Evolutionary conservation across 1,140 invertebrate species (phyloP).

Genomic region (Drosophila bipectinata): DNA sequence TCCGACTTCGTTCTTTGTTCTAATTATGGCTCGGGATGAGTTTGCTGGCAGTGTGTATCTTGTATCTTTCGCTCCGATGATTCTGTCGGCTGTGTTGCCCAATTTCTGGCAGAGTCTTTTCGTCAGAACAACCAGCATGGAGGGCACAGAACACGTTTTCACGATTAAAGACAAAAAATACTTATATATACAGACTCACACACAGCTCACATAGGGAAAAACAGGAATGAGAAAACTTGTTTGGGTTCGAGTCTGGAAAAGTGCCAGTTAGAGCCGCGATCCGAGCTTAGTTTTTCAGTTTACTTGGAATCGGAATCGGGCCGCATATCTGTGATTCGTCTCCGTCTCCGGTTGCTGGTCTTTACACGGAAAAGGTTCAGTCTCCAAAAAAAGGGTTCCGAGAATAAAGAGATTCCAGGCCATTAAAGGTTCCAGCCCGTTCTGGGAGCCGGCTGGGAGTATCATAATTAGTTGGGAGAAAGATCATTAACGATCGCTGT

Average conservation of each 20-base stretch:
- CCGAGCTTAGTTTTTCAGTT: slow-evolving; percentile 43
- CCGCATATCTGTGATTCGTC: slow-evolving; percentile 43
- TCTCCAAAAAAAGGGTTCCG: slow-evolving; percentile 57
- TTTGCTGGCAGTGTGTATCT: slow-evolving; percentile 34
- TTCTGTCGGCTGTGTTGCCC: slow-evolving; percentile 41
- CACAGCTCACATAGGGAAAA: slow-evolving; percentile 11
- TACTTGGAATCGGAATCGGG: slow-evolving; percentile 46
- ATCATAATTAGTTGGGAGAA: slow-evolving; percentile 79
- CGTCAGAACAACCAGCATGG: slow-evolving; percentile 46
- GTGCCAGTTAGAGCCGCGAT: slow-evolving; percentile 8
- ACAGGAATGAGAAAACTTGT: slow-evolving; percentile 67
- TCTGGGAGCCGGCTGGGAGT: slow-evolving; percentile 2
- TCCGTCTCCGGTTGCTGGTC: slow-evolving; percentile 16
- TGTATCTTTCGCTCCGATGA: slow-evolving; percentile 38
- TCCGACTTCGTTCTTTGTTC: slow-evolving; percentile 57
- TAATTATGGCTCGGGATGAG: slow-evolving; percentile 58
- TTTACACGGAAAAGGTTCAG: slow-evolving; percentile 61
- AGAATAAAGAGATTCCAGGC: slow-evolving; percentile 76
- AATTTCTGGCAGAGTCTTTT: slow-evolving; percentile 55
- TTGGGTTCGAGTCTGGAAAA: slow-evolving; percentile 42
- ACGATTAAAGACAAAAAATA: slow-evolving; percentile 51
- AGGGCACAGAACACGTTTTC: slow-evolving; percentile 59
- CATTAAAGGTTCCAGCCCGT: slow-evolving; percentile 64
- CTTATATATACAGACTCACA: neutral
- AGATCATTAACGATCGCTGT: slow-evolving; percentile 69